Evolutionary conservation across 2,113 vertebrate genomes (phyloP).

Genomic region (Microcebus tavaratra): DNA sequence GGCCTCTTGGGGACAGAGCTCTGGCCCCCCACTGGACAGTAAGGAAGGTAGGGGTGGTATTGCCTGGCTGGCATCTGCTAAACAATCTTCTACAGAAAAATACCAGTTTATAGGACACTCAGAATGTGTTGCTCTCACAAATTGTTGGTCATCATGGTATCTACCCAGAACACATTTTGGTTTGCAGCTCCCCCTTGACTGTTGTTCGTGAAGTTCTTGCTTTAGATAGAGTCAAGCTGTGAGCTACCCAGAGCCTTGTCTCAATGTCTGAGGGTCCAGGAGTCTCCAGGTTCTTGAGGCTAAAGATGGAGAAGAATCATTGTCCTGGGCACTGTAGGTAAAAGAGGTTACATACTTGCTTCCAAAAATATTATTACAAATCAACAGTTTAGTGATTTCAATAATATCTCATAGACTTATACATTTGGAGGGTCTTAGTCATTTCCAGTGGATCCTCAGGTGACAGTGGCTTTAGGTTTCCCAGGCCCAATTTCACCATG

Average conservation of each 20-base stretch:
- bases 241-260: not conserved
- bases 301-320: not conserved
- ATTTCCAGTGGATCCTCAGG: not conserved
- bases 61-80: not conserved
- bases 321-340: accelerated
- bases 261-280: not conserved
- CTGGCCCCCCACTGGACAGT: not conserved
- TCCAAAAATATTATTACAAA: not conserved
- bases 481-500: not conserved
- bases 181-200: not conserved
- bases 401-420: not conserved
- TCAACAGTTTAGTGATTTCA: not conserved
- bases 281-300: not conserved
- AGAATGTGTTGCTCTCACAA: not conserved
- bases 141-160: not conserved
- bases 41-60: not conserved
- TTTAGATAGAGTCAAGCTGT: not conserved
- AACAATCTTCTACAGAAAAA: not conserved
- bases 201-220: not conserved
- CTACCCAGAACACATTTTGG: not conserved
- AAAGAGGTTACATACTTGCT: not conserved
- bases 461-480: not conserved
- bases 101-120: not conserved
- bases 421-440: not conserved
- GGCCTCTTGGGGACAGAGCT: not conserved